phyloP scores from a whole-genome alignment of 2,888 invertebrate species.

The Catonia carolina region DNA sequence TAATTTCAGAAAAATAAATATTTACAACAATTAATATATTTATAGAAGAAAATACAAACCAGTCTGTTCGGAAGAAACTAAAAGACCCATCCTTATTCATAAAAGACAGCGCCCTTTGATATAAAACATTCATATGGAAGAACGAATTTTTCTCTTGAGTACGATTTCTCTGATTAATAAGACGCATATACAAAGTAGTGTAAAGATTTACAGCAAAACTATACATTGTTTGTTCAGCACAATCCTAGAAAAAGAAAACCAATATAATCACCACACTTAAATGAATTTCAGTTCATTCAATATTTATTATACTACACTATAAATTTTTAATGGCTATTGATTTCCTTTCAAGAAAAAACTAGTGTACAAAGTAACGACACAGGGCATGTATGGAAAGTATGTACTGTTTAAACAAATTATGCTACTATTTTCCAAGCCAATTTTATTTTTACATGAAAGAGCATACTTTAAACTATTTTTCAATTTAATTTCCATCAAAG shows the following conservation, averaged over 20 bases:
- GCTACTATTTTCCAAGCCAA: too few relatives aligned
- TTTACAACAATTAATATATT: too few relatives aligned
- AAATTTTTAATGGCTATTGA: too few relatives aligned
- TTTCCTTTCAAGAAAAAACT: too few relatives aligned
- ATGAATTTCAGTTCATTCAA: neutral
- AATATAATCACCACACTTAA: slow-evolving; percentile 1
- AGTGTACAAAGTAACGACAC: too few relatives aligned
- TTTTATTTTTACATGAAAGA: too few relatives aligned
- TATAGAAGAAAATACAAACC: slow-evolving; percentile 49
- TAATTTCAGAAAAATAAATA: too few relatives aligned
- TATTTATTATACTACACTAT: neutral
- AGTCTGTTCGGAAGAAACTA: slow-evolving; percentile 83
- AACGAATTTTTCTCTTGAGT: slow-evolving; percentile 76
- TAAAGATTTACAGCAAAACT: slow-evolving; percentile 93
- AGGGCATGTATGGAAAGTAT: too few relatives aligned
- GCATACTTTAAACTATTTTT: too few relatives aligned
- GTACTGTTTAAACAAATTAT: too few relatives aligned
- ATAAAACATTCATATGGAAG: slow-evolving; percentile 80
- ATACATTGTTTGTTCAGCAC: slow-evolving; percentile 93
- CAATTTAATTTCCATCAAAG: too few relatives aligned
- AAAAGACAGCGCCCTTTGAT: slow-evolving; percentile 85
- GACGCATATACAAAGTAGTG: slow-evolving; percentile 82
- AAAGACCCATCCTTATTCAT: slow-evolving; percentile 89
- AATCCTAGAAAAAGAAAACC: slow-evolving; percentile 50
- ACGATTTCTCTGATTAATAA: slow-evolving; percentile 79